Base-by-base conservation (phyloP, 2,888 invertebrate genomes). In the Criorhina ranunculi region DNA sequence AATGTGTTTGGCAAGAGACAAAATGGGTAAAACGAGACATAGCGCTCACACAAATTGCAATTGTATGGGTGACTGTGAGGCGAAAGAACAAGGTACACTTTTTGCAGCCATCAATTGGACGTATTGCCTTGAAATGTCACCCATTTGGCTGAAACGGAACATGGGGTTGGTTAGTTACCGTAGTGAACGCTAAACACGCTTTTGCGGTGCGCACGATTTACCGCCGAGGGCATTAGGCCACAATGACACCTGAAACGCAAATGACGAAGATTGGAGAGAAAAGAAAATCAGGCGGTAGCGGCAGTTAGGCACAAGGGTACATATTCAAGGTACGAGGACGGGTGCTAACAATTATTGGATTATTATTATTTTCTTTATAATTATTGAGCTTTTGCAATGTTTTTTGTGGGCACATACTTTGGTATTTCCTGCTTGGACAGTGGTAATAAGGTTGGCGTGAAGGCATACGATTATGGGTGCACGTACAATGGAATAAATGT, bases 51-150 rank as follows among this genome's bases (percentile, higher is more conserved):
- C 29, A 17, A 46, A 11, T 37, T 12, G 1, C 33, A 29, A 17
- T 49, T 9, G 35, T 60, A 31, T 69, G 42, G 15, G 35, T 51
- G 46, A 31, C 9, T 9, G 5, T 17, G 33, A 15, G 31, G 44
- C 5, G n/a, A n/a, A 59, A 73, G 33, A 42, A 12, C 24, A 46
- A 19, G 29, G 42, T 17, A 46, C 17, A 46, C 46, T 62, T 49
- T 81, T 73, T 67, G 67, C 62, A 79, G 37, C 64, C 73, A 83
- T 79, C 73, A 83, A 83, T 83, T 75, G 57, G 83, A 79, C 33
- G 73, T 55, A 79, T 73, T 79, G 73, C 83, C 83, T 83, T 83
- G 83, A 79, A 83, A 69, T 75, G 83, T 79, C 77, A 40, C 62
- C 62, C 67, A 57, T 69, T 57, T 67, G 24, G 49, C 57, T 79